Evolutionary conservation across 2,113 vertebrate genomes (phyloP).

Genomic region (Poeciliopsis retropinna): DNA sequence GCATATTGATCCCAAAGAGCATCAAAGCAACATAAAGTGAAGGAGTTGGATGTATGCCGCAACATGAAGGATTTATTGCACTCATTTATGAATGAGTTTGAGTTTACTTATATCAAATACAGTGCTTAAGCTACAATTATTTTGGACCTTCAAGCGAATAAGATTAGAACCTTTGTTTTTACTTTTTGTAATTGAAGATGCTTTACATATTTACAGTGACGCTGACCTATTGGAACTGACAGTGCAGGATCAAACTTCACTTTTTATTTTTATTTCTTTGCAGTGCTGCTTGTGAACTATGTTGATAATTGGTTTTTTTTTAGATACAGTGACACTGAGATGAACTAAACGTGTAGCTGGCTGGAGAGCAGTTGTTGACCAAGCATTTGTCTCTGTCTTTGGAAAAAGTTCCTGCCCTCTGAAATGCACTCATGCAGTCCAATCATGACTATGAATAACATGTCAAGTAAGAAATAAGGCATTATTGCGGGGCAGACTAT

Average conservation of each 20-base stretch:
- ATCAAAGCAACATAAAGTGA: slow-evolving; percentile 46
- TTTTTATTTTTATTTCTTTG: slow-evolving; percentile 19
- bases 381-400: slow-evolving; percentile 46
- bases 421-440: slow-evolving; percentile 51
- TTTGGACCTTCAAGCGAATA: background rate
- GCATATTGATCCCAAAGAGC: slow-evolving; percentile 50
- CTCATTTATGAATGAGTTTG: slow-evolving; percentile 9
- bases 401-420: slow-evolving; percentile 40
- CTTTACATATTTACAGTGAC: background rate
- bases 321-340: slow-evolving; percentile 37
- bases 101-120: background rate
- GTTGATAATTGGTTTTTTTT: slow-evolving; percentile 48
- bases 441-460: slow-evolving; percentile 37
- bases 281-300: slow-evolving; percentile 42
- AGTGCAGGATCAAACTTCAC: slow-evolving; percentile 8
- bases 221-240: background rate
- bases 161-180: background rate
- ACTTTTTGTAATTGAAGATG: background rate
- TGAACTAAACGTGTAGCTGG: slow-evolving; percentile 50
- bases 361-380: slow-evolving; percentile 63
- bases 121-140: background rate
- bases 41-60: slow-evolving; percentile 16
- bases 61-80: background rate
- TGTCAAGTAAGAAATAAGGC: slow-evolving; percentile 38
- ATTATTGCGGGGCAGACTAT: slow-evolving; percentile 13